Conservation (phyloP, 2,888 invertebrate genomes). For the Siphonodentalium dalli region DNA sequence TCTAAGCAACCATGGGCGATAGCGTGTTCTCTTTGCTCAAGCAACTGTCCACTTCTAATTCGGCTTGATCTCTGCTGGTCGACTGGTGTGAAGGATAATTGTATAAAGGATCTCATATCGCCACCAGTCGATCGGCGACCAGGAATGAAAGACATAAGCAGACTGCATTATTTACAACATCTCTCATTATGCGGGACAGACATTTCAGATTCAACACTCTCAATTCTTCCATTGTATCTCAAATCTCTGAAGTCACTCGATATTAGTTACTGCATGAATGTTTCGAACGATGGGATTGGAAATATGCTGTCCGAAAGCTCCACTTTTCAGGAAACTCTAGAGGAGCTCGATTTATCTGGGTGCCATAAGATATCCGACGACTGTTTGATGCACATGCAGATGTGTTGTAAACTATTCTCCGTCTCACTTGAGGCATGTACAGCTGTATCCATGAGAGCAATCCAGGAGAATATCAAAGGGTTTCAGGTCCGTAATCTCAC, state of each 20-base stretch:
- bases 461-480: too few species aligned
- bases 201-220: constrained; percentile 85
- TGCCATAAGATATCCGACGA: constrained; percentile 36
- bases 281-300: constrained; percentile 87
- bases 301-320: constrained; percentile 34
- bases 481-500: too few species aligned
- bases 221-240: constrained; percentile 60
- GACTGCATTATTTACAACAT: constrained; percentile 78
- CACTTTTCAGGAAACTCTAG: constrained; percentile 30
- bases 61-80: constrained; percentile 84
- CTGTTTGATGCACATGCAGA: too few species aligned
- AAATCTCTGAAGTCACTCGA: constrained; percentile 75
- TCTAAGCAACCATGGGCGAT: constrained; percentile 76
- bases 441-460: too few species aligned
- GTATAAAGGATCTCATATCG: constrained; percentile 83
- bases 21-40: constrained; percentile 80
- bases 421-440: too few species aligned
- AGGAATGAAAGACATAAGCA: constrained; percentile 75
- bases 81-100: constrained; percentile 82
- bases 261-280: constrained; percentile 83
- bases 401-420: too few species aligned
- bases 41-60: constrained; percentile 80
- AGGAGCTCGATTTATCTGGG: constrained; percentile 35
- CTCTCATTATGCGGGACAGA: constrained; percentile 86
- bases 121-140: constrained; percentile 87